These are phyloP conservation scores for Peromyscus aztecus DNA, from an alignment of 2,797 vertebrate species.

Conservation along the genomic window DNA sequence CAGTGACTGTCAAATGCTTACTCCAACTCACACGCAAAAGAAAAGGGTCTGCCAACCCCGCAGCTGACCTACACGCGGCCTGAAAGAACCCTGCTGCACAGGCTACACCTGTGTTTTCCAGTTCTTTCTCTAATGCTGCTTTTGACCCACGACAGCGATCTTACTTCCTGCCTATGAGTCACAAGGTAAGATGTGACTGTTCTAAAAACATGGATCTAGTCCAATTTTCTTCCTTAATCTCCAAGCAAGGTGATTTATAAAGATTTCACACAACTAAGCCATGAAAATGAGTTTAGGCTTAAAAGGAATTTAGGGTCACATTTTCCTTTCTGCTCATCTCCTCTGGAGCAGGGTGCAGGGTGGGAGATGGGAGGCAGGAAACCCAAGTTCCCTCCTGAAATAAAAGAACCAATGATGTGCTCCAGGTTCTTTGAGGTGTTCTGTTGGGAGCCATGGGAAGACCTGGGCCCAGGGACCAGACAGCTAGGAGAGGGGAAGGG, in stretches of 20 bases:
- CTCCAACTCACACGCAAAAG: not conserved
- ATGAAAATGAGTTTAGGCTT: not conserved
- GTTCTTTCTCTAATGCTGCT: conserved; percentile 47
- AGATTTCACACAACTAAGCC: not conserved
- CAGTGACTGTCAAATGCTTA: not conserved
- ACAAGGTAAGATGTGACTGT: conserved; percentile 4
- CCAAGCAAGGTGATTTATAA: conserved; percentile 34
- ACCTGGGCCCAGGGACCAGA: not conserved
- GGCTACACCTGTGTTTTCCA: not conserved
- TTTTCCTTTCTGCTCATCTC: not conserved
- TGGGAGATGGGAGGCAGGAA: not conserved
- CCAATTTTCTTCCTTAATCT: conserved; percentile 39
- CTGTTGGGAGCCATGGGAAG: not conserved
- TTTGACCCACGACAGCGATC: conserved; percentile 38
- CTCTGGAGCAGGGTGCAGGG: not conserved
- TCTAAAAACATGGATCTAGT: conserved; percentile 53
- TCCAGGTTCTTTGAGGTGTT: not conserved
- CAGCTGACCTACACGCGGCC: not conserved
- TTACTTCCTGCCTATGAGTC: conserved; percentile 50
- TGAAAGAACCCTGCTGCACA: not conserved
- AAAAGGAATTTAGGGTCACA: conserved; percentile 16
- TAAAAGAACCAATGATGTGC: not conserved
- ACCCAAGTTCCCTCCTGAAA: not conserved
- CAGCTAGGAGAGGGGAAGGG: not conserved
- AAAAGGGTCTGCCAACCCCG: not conserved